A percentile compares a stretch with the other conserved stretches of the same genome.
These are phyloP conservation scores for Chloromyia formosa DNA, from an alignment of 2,888 invertebrate species.

Conservation along the genomic window DNA sequence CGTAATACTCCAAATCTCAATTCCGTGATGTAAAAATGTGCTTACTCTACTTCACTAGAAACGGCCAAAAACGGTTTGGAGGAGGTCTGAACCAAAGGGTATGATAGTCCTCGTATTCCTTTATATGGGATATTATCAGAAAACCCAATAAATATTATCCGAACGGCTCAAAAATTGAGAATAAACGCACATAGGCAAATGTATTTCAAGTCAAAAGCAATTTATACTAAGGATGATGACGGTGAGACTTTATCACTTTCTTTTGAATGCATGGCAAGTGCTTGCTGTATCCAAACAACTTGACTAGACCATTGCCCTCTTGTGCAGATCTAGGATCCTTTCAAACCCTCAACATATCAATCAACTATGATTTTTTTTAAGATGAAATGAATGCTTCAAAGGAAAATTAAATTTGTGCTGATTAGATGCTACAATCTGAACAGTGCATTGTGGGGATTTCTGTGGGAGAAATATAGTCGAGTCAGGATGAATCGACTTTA, in stretches of 20 bases:
- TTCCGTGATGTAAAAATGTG: too few species aligned
- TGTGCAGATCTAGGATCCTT: neutral
- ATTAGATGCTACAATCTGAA: neutral
- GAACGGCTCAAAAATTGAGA: too few species aligned
- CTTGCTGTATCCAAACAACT: neutral
- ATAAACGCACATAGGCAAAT: neutral
- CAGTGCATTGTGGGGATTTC: neutral
- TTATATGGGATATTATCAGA: too few species aligned
- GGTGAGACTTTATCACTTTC: neutral
- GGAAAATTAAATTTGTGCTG: conserved; percentile 15
- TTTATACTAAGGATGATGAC: conserved; percentile 13
- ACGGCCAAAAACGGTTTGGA: too few species aligned
- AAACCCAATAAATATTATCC: too few species aligned
- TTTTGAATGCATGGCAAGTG: neutral
- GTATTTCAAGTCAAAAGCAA: conserved; percentile 3
- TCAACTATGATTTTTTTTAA: conserved; percentile 1
- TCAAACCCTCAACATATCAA: neutral
- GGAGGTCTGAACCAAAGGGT: too few species aligned
- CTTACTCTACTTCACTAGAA: too few species aligned
- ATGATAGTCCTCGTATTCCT: too few species aligned
- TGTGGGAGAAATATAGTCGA: neutral
- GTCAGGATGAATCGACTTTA: neutral
- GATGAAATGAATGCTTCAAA: neutral
- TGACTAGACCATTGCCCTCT: neutral
- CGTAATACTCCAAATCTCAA: too few species aligned